phyloP scores from a whole-genome alignment of 2,888 invertebrate genomes.

The Limenitis camilla region DNA sequence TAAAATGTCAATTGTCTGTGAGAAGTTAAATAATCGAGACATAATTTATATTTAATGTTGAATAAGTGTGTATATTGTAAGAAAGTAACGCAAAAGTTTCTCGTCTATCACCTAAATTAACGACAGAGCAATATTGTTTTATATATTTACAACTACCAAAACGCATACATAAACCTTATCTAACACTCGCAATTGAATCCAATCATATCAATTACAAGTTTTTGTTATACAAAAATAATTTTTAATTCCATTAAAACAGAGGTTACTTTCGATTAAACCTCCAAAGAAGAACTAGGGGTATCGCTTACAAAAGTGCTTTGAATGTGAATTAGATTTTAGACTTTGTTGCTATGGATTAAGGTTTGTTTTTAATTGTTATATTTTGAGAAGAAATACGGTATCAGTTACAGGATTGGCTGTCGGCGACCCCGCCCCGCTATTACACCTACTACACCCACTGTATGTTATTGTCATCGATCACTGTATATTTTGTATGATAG shows the following conservation, averaged over 20 bases:
- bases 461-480: conserved; percentile 8
- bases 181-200: conserved; percentile 35
- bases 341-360: conserved; percentile 22
- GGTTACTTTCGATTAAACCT: conserved; percentile 28
- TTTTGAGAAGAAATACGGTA: conserved; percentile 61
- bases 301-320: conserved; percentile 52
- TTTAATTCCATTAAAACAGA: conserved; percentile 23
- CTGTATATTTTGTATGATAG: not conserved
- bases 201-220: conserved; percentile 57
- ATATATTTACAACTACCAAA: conserved; percentile 5
- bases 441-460: conserved; percentile 63
- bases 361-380: conserved; percentile 29
- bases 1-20: too few relatives aligned
- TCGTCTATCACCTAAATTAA: too few relatives aligned
- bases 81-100: too few relatives aligned
- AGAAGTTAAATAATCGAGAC: too few relatives aligned
- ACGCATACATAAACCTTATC: conserved; percentile 13
- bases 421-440: conserved; percentile 61
- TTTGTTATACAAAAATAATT: conserved; percentile 27
- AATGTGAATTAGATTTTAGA: conserved; percentile 27
- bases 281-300: conserved; percentile 58
- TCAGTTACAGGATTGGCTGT: conserved; percentile 72
- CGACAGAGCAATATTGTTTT: not conserved
- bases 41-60: too few relatives aligned
- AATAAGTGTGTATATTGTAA: too few relatives aligned